Percentiles rank a stretch among this genome's conserved stretches.
phyloP scores from a whole-genome alignment of 2,113 vertebrate species.

The Miniopterus natalensis region DNA sequence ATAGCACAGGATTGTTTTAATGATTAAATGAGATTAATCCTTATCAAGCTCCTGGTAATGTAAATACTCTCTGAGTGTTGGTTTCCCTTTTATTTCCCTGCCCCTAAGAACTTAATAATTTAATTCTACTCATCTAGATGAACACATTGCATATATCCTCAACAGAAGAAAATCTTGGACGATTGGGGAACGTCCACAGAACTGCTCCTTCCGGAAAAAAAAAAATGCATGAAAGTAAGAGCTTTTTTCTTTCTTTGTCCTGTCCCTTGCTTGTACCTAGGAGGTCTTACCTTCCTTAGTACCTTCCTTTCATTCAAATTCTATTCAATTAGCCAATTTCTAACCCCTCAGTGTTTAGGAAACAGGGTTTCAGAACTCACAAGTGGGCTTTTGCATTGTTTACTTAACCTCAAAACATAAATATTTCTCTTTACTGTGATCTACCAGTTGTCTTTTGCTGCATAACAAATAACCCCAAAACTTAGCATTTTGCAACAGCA shows the following conservation, averaged over 20 bases:
- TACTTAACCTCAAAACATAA: constrained; percentile 6
- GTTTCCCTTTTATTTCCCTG: background rate
- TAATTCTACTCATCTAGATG: background rate
- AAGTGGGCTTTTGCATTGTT: background rate
- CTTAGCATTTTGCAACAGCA: background rate
- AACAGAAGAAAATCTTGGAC: background rate
- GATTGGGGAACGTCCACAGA: background rate
- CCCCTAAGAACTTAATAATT: background rate
- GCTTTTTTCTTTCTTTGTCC: background rate
- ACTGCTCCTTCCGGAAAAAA: background rate
- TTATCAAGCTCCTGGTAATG: background rate
- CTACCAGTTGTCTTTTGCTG: background rate
- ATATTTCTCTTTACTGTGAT: constrained; percentile 38
- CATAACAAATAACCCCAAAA: constrained; percentile 37
- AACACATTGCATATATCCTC: background rate
- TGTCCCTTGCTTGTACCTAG: background rate
- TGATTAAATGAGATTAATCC: constrained; percentile 23
- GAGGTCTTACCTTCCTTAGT: background rate
- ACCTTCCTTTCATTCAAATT: constrained; percentile 17
- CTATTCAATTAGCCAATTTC: background rate
- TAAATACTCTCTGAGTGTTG: background rate
- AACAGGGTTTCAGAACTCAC: constrained; percentile 16
- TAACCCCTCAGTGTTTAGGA: background rate
- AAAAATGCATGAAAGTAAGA: background rate
- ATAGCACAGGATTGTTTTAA: background rate